Conservation (phyloP, 2,888 invertebrate genomes). For the Dynastes hyllus region DNA sequence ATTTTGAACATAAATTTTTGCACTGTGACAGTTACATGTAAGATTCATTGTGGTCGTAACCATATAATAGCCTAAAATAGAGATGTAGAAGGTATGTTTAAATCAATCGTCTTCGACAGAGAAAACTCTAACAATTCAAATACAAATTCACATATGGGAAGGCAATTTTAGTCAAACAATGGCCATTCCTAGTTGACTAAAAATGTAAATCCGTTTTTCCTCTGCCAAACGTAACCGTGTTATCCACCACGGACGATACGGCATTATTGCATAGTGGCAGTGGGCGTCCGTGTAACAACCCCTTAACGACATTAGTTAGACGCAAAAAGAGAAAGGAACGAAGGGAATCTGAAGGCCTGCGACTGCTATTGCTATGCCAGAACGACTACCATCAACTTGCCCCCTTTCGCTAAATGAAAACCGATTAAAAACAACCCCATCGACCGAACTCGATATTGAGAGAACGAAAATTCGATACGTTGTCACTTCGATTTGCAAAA, state of each 20-base stretch:
- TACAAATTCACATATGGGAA: conserved; percentile 26
- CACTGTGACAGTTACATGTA: too few relatives aligned
- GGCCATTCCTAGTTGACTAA: conserved; percentile 42
- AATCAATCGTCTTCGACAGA: not conserved
- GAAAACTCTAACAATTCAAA: not conserved
- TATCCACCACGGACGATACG: conserved; percentile 20
- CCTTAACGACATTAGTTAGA: conserved; percentile 68
- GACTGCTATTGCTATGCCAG: conserved; percentile 63
- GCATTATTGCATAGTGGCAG: conserved; percentile 64
- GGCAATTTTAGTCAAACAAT: conserved; percentile 42
- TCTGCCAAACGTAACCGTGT: conserved; percentile 31
- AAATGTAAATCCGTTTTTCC: conserved; percentile 46
- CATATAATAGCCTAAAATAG: too few relatives aligned
- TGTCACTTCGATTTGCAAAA: conserved; percentile 70
- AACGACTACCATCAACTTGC: conserved; percentile 52
- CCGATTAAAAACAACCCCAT: conserved; percentile 72
- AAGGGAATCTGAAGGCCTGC: conserved; percentile 57
- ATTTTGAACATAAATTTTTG: too few relatives aligned
- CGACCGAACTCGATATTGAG: conserved; percentile 60
- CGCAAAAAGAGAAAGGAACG: conserved; percentile 60
- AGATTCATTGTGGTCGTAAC: too few relatives aligned
- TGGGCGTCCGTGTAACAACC: conserved; percentile 67
- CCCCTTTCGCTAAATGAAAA: conserved; percentile 60
- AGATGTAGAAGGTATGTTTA: not conserved
- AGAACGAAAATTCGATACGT: conserved; percentile 69